phyloP scores from a whole-genome alignment of 1,140 invertebrate species.

The Phocides pigmalion region DNA sequence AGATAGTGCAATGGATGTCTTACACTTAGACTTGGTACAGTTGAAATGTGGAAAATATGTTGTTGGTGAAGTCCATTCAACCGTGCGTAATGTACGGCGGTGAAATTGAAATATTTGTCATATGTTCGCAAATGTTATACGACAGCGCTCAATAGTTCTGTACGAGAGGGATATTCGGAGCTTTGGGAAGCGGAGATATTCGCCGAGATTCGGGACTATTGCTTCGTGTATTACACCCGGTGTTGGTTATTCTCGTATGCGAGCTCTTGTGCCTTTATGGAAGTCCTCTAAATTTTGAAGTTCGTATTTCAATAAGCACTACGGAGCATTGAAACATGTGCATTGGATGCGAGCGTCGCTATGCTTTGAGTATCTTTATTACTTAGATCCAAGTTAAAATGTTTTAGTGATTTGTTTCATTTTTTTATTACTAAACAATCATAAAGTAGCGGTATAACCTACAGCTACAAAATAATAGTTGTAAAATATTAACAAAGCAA shows the following conservation, averaged over 20 bases:
- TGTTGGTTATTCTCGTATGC: constrained; percentile 6
- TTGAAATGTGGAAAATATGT: not conserved
- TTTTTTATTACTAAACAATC: too few species aligned
- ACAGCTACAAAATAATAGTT: too few species aligned
- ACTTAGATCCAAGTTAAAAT: not conserved
- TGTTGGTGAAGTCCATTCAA: constrained; percentile 14
- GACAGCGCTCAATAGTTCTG: constrained; percentile 19
- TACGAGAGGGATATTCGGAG: constrained; percentile 20
- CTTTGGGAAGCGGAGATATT: constrained; percentile 7
- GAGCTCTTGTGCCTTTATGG: not conserved
- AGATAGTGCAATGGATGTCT: constrained; percentile 1
- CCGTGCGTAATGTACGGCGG: constrained; percentile 16
- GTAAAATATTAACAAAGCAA: too few species aligned
- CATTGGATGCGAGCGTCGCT: too few species aligned
- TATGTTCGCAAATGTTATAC: constrained; percentile 31
- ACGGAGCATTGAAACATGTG: not conserved
- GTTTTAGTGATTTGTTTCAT: too few species aligned
- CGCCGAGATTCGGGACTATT: not conserved
- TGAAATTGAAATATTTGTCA: constrained; percentile 32
- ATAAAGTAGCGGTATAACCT: too few species aligned
- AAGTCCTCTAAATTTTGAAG: constrained; percentile 15
- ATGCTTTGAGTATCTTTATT: too few species aligned
- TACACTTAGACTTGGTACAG: not conserved
- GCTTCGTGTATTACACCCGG: constrained; percentile 6
- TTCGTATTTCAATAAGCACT: constrained; percentile 4